These are phyloP conservation scores for Nomada flava DNA, from an alignment of 2,888 invertebrate species.

Conservation along the genomic window DNA sequence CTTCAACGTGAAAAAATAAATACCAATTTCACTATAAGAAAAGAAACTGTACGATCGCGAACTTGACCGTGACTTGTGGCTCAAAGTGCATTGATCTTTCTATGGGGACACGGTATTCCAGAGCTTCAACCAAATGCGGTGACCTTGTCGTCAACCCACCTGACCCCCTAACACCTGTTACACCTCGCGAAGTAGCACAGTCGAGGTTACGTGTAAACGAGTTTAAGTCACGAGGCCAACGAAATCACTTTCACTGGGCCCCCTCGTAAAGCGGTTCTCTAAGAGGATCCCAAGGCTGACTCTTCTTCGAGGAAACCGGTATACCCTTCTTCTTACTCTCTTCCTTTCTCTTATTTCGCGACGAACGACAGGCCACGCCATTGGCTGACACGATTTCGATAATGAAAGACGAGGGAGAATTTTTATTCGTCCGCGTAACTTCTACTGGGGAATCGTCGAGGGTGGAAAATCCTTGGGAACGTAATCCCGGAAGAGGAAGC, in stretches of 20 bases:
- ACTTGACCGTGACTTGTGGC: constrained; percentile 49
- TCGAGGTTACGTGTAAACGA: constrained; percentile 80
- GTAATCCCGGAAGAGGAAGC: constrained; percentile 22
- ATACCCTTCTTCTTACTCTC: constrained; percentile 17
- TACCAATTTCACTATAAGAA: not conserved
- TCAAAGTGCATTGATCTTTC: constrained; percentile 48
- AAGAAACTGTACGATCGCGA: constrained; percentile 3
- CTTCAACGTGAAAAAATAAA: not conserved
- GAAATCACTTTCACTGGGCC: constrained; percentile 73
- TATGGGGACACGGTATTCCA: constrained; percentile 5
- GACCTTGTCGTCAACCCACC: constrained; percentile 74
- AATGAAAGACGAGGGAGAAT: constrained; percentile 19
- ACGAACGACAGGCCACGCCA: not conserved
- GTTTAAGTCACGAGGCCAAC: constrained; percentile 73
- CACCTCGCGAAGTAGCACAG: constrained; percentile 64
- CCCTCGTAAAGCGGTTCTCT: constrained; percentile 26
- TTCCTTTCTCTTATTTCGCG: not conserved
- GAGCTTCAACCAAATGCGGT: constrained; percentile 35
- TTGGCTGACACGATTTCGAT: constrained; percentile 1
- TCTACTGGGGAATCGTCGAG: not conserved
- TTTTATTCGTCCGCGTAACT: constrained; percentile 3
- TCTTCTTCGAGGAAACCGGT: constrained; percentile 59
- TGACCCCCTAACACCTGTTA: constrained; percentile 76
- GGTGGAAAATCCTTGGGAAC: not conserved
- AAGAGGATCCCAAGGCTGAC: constrained; percentile 61